Evolutionary conservation across 2,113 vertebrate species (phyloP), one percentile per base, ranked within the genome.

Genomic region (Sinocyclocheilus anophthalmus): DNA sequence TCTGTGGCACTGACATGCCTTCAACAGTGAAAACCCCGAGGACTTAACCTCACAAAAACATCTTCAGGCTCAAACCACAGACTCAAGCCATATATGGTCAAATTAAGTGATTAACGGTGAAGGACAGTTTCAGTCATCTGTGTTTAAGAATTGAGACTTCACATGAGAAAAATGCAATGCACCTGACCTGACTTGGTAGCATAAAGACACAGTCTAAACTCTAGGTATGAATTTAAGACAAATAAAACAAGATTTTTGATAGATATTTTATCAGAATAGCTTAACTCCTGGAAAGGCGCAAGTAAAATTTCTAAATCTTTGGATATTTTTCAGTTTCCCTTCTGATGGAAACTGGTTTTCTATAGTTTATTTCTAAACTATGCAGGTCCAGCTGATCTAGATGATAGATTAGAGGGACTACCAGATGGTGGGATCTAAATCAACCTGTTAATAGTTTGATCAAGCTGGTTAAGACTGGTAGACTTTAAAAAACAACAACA

Each of bases 91-190:
- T 77, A 77, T 55, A 77, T 77, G 76, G 76, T 26, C 0, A 77
- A 33, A 77, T 55, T 20, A 77, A 20, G 76, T 55, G 76, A 77
- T 77, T 77, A 55, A 55, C 16, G 14, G 16, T 0, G 8, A 30
- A 55, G 76, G 48, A 77, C 50, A 55, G 76, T 77, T 55, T 77
- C 24, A 53, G 45, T 57, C 76, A 77, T 77, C 42, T 76, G 42
- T 76, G 13, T 76, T 50, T 50, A 76, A 50, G 42, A 75, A 45
- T 7, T 39, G 3, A 42, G 70, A 42, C n/a, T 42, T 50, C n/a
- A 75, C 22, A 48, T 24, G 22, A 24, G 12, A 33, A 77, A 33
- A 77, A 77, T 77, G 76, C 48, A 77, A 20, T 77, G 48, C 48
- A 55, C 16, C 50, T 77, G 76, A 77, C 48, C 14, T 33, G n/a